Base-by-base conservation (phyloP, 2,797 vertebrate genomes). In the Neosilurus mollespiculum region DNA sequence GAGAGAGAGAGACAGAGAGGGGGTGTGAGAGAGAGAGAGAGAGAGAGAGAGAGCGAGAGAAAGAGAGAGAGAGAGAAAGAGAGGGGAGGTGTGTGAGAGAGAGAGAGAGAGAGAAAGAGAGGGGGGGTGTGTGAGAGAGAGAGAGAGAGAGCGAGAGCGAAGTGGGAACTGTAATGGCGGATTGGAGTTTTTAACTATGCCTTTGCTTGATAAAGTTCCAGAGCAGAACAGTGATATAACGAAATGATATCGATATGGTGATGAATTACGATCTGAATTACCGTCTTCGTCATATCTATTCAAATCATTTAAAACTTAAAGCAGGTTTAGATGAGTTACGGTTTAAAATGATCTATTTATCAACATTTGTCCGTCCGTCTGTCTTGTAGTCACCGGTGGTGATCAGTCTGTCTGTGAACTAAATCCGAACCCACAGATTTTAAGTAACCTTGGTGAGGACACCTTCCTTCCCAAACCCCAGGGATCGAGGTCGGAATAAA, bases 111-210 rank as follows among this genome's bases (percentile, higher is more conserved):
- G 22, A 20, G 15, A 65, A 24, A 61, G 4, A n/a, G 59, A 70
- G 86, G n/a, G 75, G 37, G 83, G 82, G 84, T 26, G 70, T 65
- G 12, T 5, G 14, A n/a, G 2, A 81, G 18, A 34, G n/a, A 30
- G 53, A 26, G 26, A 34, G 65, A 59, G 49, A 37, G 30, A 49
- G 3, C 16, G 43, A 30, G 12, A n/a, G 16, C 26, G 34, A 53
- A 15, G n/a, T 18, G 64, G 12, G 26, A 12, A 26, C 37, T 26
- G 14, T 70, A 49, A 73, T 86, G 82, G 87, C 1, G 70, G 34
- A 22, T 20, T 37, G 66, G 30, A 67, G 8, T 8, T 4, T 67
- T 37, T 18, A 67, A 67, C 30, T 37, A 37, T 37, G 66, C 15
- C 18, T 18, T 67, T 67, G 9, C 34, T 65, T 64, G 2, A 61